Conservation (phyloP, 2,888 invertebrate genomes). For the Blastobasis lacticolella region DNA sequence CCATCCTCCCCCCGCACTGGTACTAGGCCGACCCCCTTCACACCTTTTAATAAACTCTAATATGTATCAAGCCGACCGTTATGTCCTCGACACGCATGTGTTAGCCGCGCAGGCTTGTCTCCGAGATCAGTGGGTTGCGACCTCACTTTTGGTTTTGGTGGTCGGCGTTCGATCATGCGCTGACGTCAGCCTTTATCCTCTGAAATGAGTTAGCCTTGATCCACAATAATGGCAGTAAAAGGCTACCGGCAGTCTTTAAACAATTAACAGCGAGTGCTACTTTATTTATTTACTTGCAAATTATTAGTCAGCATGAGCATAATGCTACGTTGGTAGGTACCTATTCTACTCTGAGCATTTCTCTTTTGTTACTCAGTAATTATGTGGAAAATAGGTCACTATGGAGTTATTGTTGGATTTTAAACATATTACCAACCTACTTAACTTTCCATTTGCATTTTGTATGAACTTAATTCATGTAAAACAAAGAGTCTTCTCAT, state of each 20-base stretch:
- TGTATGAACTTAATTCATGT: too few species aligned
- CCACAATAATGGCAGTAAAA: conserved; percentile 34
- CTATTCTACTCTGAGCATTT: too few species aligned
- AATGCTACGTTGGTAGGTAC: too few species aligned
- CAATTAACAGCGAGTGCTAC: conserved; percentile 9
- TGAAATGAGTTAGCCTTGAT: conserved; percentile 50
- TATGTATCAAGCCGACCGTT: conserved; percentile 31
- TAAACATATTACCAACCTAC: too few species aligned
- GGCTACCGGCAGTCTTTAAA: conserved; percentile 15
- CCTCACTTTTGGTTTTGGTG: conserved; percentile 48
- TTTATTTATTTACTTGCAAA: not conserved
- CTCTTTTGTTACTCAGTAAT: too few species aligned
- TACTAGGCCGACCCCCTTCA: conserved; percentile 27
- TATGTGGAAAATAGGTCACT: too few species aligned
- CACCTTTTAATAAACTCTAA: conserved; percentile 35
- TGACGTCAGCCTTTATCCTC: conserved; percentile 49
- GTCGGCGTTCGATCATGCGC: conserved; percentile 28
- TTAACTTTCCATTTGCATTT: too few species aligned
- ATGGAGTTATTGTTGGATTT: too few species aligned
- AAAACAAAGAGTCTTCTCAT: too few species aligned
- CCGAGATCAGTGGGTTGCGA: conserved; percentile 31
- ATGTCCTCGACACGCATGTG: conserved; percentile 17
- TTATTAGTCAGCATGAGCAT: not conserved
- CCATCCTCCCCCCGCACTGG: conserved; percentile 16
- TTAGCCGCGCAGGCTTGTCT: conserved; percentile 14